Percentiles rank a stretch among this genome's conserved stretches.
These are phyloP conservation scores for Trinectes maculatus DNA, from an alignment of 2,113 vertebrate genomes.

Conservation along the genomic window DNA sequence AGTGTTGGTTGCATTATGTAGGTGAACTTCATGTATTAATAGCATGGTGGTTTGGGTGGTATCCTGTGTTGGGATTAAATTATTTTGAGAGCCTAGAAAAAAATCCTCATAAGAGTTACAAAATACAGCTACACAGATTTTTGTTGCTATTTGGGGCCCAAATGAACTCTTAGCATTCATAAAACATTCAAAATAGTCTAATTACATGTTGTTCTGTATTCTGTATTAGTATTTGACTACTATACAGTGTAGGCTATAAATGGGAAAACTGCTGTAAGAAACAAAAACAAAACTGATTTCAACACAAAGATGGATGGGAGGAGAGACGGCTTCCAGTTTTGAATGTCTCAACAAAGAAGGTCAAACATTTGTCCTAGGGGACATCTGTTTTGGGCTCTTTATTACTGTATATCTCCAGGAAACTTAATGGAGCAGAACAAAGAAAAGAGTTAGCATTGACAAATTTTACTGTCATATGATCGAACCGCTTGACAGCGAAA, in stretches of 20 bases:
- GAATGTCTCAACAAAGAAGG: not conserved
- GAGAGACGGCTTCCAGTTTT: not conserved
- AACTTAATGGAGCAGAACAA: not conserved
- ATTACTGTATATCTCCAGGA: not conserved
- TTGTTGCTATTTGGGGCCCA: too few relatives aligned
- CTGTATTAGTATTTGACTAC: too few relatives aligned
- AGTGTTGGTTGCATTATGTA: not conserved
- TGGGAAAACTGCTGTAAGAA: too few relatives aligned
- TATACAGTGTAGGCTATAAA: too few relatives aligned
- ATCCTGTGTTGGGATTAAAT: not conserved
- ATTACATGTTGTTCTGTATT: too few relatives aligned
- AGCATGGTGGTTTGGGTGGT: not conserved
- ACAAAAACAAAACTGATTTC: slow-evolving; percentile 8
- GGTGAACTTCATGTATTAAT: not conserved
- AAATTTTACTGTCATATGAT: slow-evolving; percentile 11
- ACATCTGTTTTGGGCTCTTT: slow-evolving; percentile 7
- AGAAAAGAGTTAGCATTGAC: not conserved
- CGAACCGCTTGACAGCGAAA: slow-evolving; percentile 11
- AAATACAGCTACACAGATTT: too few relatives aligned
- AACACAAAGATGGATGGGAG: slow-evolving; percentile 7
- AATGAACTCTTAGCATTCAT: too few relatives aligned
- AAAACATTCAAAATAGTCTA: too few relatives aligned
- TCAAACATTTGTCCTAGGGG: slow-evolving; percentile 16
- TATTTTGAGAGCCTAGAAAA: not conserved
- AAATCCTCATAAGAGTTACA: not conserved